phyloP scores from a whole-genome alignment of 2,888 invertebrate genomes.

The Hypolimnas misippus region DNA sequence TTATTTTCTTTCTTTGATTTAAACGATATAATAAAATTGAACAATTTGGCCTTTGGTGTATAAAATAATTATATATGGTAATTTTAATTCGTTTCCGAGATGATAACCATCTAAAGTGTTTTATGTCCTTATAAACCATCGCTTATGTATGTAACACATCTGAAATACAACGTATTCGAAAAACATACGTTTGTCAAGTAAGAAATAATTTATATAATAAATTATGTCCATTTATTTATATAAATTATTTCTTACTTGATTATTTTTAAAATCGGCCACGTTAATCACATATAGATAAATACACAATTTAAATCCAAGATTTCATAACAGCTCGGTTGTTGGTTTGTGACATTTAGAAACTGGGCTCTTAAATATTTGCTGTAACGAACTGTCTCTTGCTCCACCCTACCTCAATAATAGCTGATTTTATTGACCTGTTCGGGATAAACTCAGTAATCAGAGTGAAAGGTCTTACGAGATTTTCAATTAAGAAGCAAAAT shows the following conservation, averaged over 20 bases:
- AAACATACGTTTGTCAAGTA: too few species aligned
- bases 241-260: too few species aligned
- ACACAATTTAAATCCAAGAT: conserved; percentile 20
- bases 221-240: too few species aligned
- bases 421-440: conserved; percentile 16
- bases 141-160: too few species aligned
- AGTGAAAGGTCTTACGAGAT: conserved; percentile 17
- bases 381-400: conserved; percentile 23
- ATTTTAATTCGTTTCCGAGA: background rate
- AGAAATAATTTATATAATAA: too few species aligned
- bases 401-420: conserved; percentile 28
- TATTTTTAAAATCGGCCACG: background rate
- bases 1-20: too few species aligned
- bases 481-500: background rate
- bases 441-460: conserved; percentile 19
- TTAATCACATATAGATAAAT: conserved; percentile 15
- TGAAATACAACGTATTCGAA: too few species aligned
- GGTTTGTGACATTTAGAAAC: conserved; percentile 31
- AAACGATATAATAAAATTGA: too few species aligned
- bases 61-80: too few species aligned
- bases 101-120: background rate
- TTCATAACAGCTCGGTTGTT: conserved; percentile 19
- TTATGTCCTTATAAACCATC: too few species aligned
- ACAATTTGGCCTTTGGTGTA: too few species aligned
- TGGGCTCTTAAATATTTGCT: conserved; percentile 26